Base-by-base conservation (phyloP, 2,113 vertebrate species). In the Gambusia affinis region DNA sequence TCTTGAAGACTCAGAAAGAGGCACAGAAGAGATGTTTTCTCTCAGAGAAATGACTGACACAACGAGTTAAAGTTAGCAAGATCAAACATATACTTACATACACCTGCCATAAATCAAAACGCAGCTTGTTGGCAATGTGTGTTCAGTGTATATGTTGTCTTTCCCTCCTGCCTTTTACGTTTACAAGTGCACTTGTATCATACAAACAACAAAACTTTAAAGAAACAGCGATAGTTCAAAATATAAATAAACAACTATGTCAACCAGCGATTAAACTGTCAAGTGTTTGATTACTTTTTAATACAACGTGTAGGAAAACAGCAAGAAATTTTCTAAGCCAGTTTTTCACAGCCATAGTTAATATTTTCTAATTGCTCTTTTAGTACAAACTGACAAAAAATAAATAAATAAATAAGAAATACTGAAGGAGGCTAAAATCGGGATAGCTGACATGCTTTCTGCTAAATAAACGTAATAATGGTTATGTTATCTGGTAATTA, bases 31-130 rank as follows among this genome's bases (percentile, higher is more conserved):
- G 86, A 80, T 78, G 79, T 80, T 73, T 81, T 79, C 84, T 81
- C 81, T 78, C 68, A 57, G 69, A 22, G 19, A 47, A 89, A 69
- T 90, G 85, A 92, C 79, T 90, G 88, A 90, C 90, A 89, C 84
- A 85, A 86, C 87, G 85, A 87, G 87, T 80, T 81, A 30, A 86
- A 90, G 78, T 84, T 88, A 81, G 67, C 39, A 22, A 78, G 73
- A 89, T 88, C 84, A 90, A 90, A 91, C 66, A 30, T 28, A 27
- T 28, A 74, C 76, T 57, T 37, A 73, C 83, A 62, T 73, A 44
- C 84, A 79, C 47, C 64, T 37, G n/a, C 66, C 68, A 75, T 31
- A 74, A 79, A 84, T 82, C 79, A 82, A 64, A 76, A 80, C 70
- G 73, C 75, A 80, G 77, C 64, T 42, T 65, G 69, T 61, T 83